Evolutionary conservation across 2,113 vertebrate genomes (phyloP).

Genomic region (Ivindomyrus marchei): DNA sequence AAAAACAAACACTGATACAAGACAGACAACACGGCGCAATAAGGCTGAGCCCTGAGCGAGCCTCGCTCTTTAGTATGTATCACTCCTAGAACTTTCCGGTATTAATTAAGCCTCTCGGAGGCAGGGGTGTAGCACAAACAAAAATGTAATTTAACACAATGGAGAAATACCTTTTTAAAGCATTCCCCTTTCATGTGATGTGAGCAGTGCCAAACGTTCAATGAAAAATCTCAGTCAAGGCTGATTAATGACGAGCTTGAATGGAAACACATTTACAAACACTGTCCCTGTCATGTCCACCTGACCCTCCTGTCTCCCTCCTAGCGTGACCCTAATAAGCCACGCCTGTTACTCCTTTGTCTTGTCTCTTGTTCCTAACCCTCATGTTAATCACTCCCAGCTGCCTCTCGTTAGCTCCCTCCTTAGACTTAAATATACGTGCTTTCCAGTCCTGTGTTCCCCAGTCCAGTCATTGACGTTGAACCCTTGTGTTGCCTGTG

Average conservation of each 20-base stretch:
- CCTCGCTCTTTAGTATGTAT: neutral
- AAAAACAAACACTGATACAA: neutral
- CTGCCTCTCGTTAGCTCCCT: too few relatives aligned
- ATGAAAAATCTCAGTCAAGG: neutral
- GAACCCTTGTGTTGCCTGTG: too few relatives aligned
- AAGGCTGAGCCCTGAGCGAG: neutral
- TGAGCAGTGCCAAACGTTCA: neutral
- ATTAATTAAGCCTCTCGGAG: neutral
- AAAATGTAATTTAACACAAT: neutral
- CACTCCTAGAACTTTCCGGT: neutral
- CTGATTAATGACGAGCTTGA: neutral
- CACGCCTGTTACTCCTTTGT: neutral
- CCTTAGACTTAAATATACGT: too few relatives aligned
- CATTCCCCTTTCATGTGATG: neutral
- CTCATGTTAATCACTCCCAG: too few relatives aligned
- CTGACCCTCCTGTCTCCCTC: neutral
- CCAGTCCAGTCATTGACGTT: too few relatives aligned
- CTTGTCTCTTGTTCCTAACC: too few relatives aligned
- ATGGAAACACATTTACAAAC: neutral
- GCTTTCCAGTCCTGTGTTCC: too few relatives aligned
- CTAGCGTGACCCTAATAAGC: neutral
- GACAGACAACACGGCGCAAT: neutral
- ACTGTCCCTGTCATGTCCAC: neutral
- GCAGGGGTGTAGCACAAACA: neutral
- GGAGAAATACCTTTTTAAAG: neutral